Conservation (phyloP, 2,797 vertebrate species). For the Cryptoprocta ferox region DNA sequence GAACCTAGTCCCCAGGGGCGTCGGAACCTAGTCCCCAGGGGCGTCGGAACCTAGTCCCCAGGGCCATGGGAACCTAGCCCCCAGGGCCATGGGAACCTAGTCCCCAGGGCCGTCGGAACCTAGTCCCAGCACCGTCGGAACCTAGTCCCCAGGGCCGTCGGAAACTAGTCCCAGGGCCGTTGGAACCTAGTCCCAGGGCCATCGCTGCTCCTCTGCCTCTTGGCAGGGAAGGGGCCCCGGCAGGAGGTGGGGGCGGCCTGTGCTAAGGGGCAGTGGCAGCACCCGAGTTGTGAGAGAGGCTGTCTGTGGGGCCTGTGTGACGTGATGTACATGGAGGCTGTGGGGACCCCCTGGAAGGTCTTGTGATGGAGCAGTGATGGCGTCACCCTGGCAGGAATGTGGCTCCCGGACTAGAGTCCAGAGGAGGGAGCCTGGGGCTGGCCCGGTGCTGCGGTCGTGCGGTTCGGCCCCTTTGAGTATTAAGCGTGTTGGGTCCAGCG, state of each 20-base stretch:
- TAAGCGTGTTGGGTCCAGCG: fast-evolving
- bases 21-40: too few relatives aligned
- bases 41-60: too few relatives aligned
- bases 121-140: too few relatives aligned
- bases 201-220: background rate
- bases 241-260: too few relatives aligned
- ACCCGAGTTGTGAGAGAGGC: background rate
- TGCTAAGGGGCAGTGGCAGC: background rate
- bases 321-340: background rate
- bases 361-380: too few relatives aligned
- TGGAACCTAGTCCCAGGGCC: too few relatives aligned
- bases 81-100: too few relatives aligned
- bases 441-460: background rate
- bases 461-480: background rate
- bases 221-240: background rate
- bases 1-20: too few relatives aligned
- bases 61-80: too few relatives aligned
- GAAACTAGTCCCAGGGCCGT: too few relatives aligned
- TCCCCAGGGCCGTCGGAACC: too few relatives aligned
- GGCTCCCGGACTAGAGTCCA: background rate
- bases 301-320: background rate
- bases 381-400: background rate
- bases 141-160: too few relatives aligned
- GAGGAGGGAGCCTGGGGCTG: background rate
- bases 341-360: background rate